phyloP scores from a whole-genome alignment of 2,113 vertebrate genomes.

The Psittacula cyanocephala region DNA sequence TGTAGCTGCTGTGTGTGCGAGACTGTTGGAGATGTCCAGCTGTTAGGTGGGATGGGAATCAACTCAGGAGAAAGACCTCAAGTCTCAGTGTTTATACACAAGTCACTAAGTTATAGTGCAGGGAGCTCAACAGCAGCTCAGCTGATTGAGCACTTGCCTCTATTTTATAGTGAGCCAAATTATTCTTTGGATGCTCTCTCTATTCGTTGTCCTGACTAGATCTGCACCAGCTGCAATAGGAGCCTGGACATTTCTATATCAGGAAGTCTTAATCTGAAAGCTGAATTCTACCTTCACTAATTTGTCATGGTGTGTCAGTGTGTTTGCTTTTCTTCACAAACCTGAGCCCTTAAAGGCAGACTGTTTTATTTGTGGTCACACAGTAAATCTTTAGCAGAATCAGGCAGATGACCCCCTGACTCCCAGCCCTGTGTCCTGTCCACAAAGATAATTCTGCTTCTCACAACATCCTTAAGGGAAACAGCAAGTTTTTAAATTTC shows the following conservation, averaged over 20 bases:
- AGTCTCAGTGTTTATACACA: not conserved
- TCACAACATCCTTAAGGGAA: not conserved
- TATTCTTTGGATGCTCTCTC: not conserved
- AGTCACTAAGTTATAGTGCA: not conserved
- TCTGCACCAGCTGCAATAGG: not conserved
- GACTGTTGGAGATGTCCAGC: not conserved
- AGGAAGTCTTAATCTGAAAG: not conserved
- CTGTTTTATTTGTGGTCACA: not conserved
- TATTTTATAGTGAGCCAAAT: not conserved
- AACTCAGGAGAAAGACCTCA: not conserved
- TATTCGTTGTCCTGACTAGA: not conserved
- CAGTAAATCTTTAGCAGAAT: not conserved
- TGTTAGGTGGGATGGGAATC: not conserved
- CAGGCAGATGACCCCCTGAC: not conserved
- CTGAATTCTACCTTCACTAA: not conserved
- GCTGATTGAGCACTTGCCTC: not conserved
- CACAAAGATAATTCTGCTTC: not conserved
- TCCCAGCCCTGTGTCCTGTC: not conserved
- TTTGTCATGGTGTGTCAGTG: not conserved
- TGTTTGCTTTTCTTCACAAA: not conserved
- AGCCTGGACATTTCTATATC: not conserved
- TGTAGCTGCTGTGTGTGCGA: not conserved
- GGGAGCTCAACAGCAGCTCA: not conserved
- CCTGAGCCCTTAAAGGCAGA: not conserved
- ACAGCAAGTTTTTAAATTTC: not conserved